Evolutionary conservation across 2,113 vertebrate genomes (phyloP).

Genomic region (Scomber scombrus): DNA sequence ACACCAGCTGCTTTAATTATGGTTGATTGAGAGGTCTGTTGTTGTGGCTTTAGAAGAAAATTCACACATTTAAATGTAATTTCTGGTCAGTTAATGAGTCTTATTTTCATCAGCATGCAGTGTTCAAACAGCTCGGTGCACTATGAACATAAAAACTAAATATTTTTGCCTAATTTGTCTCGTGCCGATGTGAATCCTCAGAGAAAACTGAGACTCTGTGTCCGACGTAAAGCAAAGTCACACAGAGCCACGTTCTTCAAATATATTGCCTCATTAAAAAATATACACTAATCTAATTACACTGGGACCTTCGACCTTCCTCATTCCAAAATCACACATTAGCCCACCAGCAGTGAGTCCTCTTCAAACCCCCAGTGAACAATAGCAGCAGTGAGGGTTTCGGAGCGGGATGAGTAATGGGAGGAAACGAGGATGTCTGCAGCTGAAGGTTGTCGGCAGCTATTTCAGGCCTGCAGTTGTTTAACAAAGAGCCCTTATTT

Average conservation of each 20-base stretch:
- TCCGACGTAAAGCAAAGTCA: conserved; percentile 10
- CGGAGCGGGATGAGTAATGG: conserved; percentile 42
- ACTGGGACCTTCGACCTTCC: background rate
- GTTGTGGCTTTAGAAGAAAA: too few relatives aligned
- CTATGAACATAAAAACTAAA: too few relatives aligned
- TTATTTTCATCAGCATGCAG: too few relatives aligned
- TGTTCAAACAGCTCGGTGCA: too few relatives aligned
- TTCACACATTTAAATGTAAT: too few relatives aligned
- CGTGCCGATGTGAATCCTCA: too few relatives aligned
- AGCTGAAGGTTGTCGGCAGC: background rate
- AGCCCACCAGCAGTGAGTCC: background rate
- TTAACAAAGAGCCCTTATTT: conserved; percentile 42
- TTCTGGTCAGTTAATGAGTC: too few relatives aligned
- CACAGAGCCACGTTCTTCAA: background rate
- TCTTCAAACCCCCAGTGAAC: background rate
- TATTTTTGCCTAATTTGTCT: too few relatives aligned
- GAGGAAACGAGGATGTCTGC: conserved; percentile 41
- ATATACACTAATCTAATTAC: conserved; percentile 17
- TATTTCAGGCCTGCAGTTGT: conserved; percentile 28
- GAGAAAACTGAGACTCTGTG: background rate
- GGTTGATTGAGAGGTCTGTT: too few relatives aligned
- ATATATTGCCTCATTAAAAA: background rate
- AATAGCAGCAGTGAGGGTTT: conserved; percentile 9
- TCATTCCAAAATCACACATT: background rate
- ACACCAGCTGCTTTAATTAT: too few relatives aligned